Base-by-base conservation (phyloP, 2,797 vertebrate genomes). In the Smutsia temminckii region DNA sequence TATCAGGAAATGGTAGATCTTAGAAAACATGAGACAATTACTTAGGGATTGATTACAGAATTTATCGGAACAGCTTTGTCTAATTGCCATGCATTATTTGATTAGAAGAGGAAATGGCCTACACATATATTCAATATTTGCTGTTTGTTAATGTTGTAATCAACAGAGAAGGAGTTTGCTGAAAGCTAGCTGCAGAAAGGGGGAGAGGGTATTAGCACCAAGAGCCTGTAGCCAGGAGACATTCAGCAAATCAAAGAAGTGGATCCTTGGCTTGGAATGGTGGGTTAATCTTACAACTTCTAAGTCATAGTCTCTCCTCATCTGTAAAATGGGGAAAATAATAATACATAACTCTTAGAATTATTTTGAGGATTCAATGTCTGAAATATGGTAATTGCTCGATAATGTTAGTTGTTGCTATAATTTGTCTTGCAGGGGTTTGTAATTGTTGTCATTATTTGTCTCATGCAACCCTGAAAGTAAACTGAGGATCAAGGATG, bases 321-420 rank as follows among this genome's bases (percentile, higher is more conserved):
- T 71, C n/a, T 63, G 12, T 61, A 81, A 96, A 72, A 83, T 74
- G 42, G 69, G 29, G 37, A 14, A 74, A 81, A 92, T 75, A 96
- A 86, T 74, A 86, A 63, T 63, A 84, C 37, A 94, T 81, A 89
- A 77, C 74, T 91, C 78, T 61, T 90, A 96, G 94, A 63, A 74
- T 91, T 89, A 93, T 32, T 93, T 61, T 72, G 53, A 93, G 80
- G 66, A 97, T 96, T 93, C 93, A 95, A 85, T 90, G 63, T 93
- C 75, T 85, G n/a, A 80, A 69, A 64, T n/a, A 42, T 7, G 55
- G n/a, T 80, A 80, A 92, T 40, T 87, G 2, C 20, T 88, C 25
- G 53, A 37, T 74, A 34, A 90, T n/a, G 20, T 77, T 94, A 49
- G 25, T 57, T 84, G 40, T 81, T 78, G 29, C 64, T 92, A 29